Base-by-base conservation (phyloP, 2,113 vertebrate genomes). In the Chaetodon auriga region DNA sequence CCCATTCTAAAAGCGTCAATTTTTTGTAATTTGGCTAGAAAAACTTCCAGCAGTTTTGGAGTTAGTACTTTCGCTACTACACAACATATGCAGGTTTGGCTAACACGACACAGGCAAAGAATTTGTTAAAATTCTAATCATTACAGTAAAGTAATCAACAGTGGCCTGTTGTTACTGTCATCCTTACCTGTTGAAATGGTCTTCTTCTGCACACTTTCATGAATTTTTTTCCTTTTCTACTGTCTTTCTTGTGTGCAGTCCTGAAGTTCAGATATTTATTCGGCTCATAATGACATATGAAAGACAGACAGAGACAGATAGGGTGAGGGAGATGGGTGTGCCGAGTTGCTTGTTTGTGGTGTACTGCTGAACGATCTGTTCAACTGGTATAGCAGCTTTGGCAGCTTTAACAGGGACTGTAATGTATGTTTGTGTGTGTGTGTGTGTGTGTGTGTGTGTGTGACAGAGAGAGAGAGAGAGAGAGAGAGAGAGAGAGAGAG, bases 311-410 rank as follows among this genome's bases (percentile, higher is more conserved):
- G 15, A 58, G 18, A 68, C 7, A 62, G 36, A 63, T 7, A 55
- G 46, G 64, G 18, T 2, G 23, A 58, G 41, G 46, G 16, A 51
- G 53, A 21, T 48, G 51, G 86, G 89, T 16, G 83, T 75, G 89
- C 54, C 14, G 0, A 23, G 57, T 18, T 53, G 25, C 23, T 49
- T 49, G 48, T 35, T 12, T 78, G 78, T 45, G 65, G 21, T 66
- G 54, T 23, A 18, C 13, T 63, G 62, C n/a, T 65, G 48, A 69
- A 14, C 49, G 53, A 81, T 63, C 55, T 43, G 78, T 70, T 75
- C 6, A 19, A 87, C 89, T 71, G 83, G 89, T 88, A 16, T 46
- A 36, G 53, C 89, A 70, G 53, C 86, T 88, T 60, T 81, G 41
- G 58, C 89, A 70, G 53, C 86, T 88, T 60, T 81, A 35, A 53